These are phyloP conservation scores for Oxyteleia sp. DNA, from an alignment of 2,888 invertebrate species.

Conservation along the genomic window DNA sequence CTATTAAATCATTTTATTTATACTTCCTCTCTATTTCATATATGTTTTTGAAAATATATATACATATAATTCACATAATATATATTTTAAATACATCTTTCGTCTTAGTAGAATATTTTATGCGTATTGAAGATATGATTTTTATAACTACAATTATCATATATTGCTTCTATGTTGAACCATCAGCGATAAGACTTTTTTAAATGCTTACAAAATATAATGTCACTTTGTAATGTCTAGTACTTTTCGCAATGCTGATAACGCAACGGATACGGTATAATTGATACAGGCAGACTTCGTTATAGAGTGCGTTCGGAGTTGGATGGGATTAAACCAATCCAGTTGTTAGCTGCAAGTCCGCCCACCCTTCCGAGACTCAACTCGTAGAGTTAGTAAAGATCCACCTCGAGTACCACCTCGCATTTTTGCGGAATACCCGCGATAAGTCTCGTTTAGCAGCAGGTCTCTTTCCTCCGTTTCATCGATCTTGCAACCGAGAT, in stretches of 20 bases:
- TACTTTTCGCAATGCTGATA: slow-evolving; percentile 25
- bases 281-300: slow-evolving; percentile 44
- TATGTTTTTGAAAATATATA: too few relatives aligned
- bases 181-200: background rate
- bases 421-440: slow-evolving; percentile 81
- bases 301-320: slow-evolving; percentile 30
- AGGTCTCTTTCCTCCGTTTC: slow-evolving; percentile 58
- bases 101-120: too few relatives aligned
- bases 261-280: slow-evolving; percentile 40
- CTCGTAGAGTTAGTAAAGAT: slow-evolving; percentile 77
- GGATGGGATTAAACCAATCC: slow-evolving; percentile 72
- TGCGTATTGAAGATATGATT: background rate
- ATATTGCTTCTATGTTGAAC: background rate
- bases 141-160: background rate
- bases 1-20: too few relatives aligned
- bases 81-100: too few relatives aligned
- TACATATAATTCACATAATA: too few relatives aligned
- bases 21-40: too few relatives aligned
- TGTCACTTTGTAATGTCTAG: slow-evolving; percentile 14
- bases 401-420: slow-evolving; percentile 83
- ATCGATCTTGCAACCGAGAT: slow-evolving; percentile 44
- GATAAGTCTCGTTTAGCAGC: slow-evolving; percentile 75
- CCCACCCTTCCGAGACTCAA: slow-evolving; percentile 79
- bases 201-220: background rate
- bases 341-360: slow-evolving; percentile 79